These are phyloP conservation scores for Limulus polyphemus DNA, from an alignment of 2,888 invertebrate genomes.

Conservation along the genomic window DNA sequence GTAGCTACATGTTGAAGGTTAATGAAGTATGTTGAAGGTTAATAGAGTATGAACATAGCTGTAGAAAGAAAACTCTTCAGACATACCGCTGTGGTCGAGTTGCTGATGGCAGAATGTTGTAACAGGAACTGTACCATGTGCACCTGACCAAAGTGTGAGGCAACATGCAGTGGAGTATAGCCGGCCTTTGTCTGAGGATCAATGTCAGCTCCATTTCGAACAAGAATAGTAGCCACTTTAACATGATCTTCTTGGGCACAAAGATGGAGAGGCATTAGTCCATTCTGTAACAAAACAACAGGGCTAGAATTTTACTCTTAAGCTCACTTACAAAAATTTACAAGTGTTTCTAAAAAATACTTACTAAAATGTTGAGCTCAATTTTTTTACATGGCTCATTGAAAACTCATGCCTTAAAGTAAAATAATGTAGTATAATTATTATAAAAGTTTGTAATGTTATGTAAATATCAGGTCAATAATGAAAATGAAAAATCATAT, in stretches of 20 bases:
- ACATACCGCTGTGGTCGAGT: slow-evolving; percentile 45
- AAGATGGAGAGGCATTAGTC: slow-evolving; percentile 85
- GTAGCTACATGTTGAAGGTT: too few relatives aligned
- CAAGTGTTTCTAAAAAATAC: too few relatives aligned
- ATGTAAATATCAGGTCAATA: too few relatives aligned
- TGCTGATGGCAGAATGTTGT: slow-evolving; percentile 75
- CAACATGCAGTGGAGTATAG: slow-evolving; percentile 97
- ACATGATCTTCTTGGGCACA: slow-evolving; percentile 91
- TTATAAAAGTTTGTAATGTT: too few relatives aligned
- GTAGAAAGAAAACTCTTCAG: background rate
- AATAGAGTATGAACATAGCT: background rate
- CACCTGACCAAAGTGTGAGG: slow-evolving; percentile 93
- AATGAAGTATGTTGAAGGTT: too few relatives aligned
- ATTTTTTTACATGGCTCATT: too few relatives aligned
- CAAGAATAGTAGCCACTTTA: slow-evolving; percentile 77
- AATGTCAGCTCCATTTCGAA: slow-evolving; percentile 67
- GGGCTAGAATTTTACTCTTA: slow-evolving; percentile 27
- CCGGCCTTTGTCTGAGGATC: slow-evolving; percentile 58
- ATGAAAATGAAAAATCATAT: too few relatives aligned
- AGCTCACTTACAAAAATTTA: too few relatives aligned
- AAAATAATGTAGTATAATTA: too few relatives aligned
- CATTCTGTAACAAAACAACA: slow-evolving; percentile 52
- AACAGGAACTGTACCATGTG: slow-evolving; percentile 91
- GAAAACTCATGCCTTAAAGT: too few relatives aligned
- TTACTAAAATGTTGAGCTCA: too few relatives aligned